These are phyloP conservation scores for Nasonia longicornis DNA, from an alignment of 1,140 invertebrate genomes.

Conservation along the genomic window DNA sequence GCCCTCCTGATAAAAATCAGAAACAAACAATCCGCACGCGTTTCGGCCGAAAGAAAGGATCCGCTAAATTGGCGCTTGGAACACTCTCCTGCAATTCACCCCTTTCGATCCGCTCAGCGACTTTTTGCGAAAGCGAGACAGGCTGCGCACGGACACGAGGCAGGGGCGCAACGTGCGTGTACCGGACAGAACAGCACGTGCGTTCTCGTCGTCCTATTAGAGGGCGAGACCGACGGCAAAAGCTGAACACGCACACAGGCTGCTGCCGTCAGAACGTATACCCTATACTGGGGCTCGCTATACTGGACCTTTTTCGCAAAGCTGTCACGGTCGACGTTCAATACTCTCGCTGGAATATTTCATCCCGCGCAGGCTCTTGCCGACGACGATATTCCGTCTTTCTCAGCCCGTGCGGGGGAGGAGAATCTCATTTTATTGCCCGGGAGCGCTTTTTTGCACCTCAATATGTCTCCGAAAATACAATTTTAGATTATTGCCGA, in stretches of 20 bases:
- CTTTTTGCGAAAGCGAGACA: constrained; percentile 24
- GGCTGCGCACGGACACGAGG: background rate
- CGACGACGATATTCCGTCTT: background rate
- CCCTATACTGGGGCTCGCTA: background rate
- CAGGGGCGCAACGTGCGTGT: constrained; percentile 62
- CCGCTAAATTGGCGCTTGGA: background rate
- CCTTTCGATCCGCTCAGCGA: constrained; percentile 14
- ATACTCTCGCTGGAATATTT: constrained; percentile 39
- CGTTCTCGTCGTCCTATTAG: constrained; percentile 61
- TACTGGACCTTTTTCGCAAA: constrained; percentile 42
- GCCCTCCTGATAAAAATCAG: background rate
- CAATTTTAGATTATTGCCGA: constrained; percentile 36
- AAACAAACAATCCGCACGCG: too few relatives aligned
- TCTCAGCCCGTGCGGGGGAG: background rate
- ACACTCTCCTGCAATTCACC: constrained; percentile 12
- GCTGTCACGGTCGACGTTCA: constrained; percentile 44
- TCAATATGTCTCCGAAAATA: constrained; percentile 41
- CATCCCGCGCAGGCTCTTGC: background rate
- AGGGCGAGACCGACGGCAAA: constrained; percentile 50
- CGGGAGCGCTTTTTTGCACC: constrained; percentile 8
- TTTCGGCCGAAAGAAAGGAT: background rate
- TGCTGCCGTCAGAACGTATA: background rate
- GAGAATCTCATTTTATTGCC: constrained; percentile 37
- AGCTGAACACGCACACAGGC: constrained; percentile 55
- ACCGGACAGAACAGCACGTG: constrained; percentile 62